phyloP scores from a whole-genome alignment of 1,140 invertebrate genomes.

The Sitodiplosis mosellana region DNA sequence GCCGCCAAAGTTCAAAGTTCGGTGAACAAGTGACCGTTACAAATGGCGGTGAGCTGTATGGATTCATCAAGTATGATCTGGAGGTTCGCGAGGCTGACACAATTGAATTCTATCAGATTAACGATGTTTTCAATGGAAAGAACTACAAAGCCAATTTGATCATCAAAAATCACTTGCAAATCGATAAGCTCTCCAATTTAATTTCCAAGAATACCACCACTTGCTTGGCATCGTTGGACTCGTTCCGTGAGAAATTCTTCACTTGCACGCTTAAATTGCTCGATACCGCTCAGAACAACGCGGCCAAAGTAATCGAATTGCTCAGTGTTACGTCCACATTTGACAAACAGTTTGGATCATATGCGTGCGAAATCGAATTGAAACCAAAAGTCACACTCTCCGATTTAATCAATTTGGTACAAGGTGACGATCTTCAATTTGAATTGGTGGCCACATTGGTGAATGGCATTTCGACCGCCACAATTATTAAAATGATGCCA shows the following conservation, averaged over 20 bases:
- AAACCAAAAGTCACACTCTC: constrained; percentile 10
- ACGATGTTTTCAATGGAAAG: constrained; percentile 22
- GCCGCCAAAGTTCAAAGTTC: constrained; percentile 13
- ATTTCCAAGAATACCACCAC: constrained; percentile 16
- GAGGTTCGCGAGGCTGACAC: constrained; percentile 22
- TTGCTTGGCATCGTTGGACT: constrained; percentile 12
- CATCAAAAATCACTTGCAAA: constrained; percentile 22
- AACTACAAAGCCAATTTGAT: constrained; percentile 15
- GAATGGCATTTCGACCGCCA: constrained; percentile 17
- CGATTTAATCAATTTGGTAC: constrained; percentile 15
- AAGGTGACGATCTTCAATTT: constrained; percentile 15
- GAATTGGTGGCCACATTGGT: constrained; percentile 17
- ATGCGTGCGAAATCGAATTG: constrained; percentile 14
- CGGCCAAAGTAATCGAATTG: constrained; percentile 11
- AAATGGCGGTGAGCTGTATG: constrained; percentile 15
- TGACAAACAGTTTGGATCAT: constrained; percentile 11
- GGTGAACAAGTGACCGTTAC: constrained; percentile 19
- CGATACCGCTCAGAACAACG: constrained; percentile 9
- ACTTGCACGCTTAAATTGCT: constrained; percentile 16
- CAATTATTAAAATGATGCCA: constrained; percentile 20
- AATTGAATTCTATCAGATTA: constrained; percentile 19
- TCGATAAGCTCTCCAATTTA: constrained; percentile 20
- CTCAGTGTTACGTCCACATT: constrained; percentile 17
- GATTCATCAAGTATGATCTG: constrained; percentile 19
- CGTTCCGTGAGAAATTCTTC: constrained; percentile 12